Percentiles rank a stretch among this genome's conserved stretches.
These are phyloP conservation scores for Plebejus melissa DNA, from an alignment of 2,888 invertebrate species.

Conservation along the genomic window DNA sequence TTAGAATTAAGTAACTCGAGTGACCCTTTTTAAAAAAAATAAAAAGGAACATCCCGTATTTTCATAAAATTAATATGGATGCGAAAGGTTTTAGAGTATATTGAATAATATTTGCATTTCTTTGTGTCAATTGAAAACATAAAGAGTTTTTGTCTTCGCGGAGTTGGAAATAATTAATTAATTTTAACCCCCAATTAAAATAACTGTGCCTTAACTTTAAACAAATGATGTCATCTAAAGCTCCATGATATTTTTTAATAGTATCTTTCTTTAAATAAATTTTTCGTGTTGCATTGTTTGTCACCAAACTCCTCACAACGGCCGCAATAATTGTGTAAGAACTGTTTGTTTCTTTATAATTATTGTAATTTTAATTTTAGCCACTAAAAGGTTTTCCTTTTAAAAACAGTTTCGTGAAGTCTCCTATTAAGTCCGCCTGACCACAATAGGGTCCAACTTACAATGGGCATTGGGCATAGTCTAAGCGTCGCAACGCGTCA, in stretches of 20 bases:
- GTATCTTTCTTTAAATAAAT: neutral
- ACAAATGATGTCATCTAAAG: neutral
- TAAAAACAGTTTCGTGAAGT: no score
- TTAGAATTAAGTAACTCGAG: neutral
- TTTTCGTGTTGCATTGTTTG: neutral
- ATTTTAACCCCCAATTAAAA: neutral
- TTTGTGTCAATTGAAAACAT: slow-evolving; percentile 15
- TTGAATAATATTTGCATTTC: neutral
- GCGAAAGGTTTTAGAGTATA: slow-evolving; percentile 4
- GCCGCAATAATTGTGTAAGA: no score
- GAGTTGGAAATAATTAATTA: neutral
- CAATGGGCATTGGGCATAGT: no score
- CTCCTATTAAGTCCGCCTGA: no score
- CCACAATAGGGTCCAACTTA: no score
- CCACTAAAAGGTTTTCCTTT: no score
- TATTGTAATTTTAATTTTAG: no score
- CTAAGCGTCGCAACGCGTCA: no score
- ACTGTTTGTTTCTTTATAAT: no score
- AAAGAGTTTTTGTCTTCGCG: neutral
- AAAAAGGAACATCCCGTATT: neutral
- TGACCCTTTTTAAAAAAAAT: slow-evolving; percentile 14
- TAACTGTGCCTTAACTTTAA: neutral
- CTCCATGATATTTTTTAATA: neutral
- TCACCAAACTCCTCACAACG: neutral
- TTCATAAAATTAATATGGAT: slow-evolving; percentile 5